Conservation (phyloP, 2,797 vertebrate species). For the Danio jaintianensis region DNA sequence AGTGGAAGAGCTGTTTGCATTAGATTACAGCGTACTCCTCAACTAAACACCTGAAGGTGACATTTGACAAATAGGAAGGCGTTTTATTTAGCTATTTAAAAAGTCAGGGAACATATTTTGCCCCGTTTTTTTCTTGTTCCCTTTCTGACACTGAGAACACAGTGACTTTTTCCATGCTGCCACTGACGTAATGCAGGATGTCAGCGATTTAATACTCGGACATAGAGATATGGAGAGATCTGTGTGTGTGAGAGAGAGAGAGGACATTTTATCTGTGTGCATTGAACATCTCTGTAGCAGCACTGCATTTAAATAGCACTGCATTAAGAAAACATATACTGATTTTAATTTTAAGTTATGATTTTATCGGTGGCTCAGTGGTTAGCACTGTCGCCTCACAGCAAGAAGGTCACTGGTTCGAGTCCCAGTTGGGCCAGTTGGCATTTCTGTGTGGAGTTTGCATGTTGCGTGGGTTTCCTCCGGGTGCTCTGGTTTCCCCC, state of each 20-base stretch:
- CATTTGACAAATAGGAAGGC: not conserved
- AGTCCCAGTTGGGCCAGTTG: no score
- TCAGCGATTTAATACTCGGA: conserved; percentile 36
- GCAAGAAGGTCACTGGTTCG: no score
- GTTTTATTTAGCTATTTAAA: not conserved
- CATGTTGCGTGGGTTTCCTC: no score
- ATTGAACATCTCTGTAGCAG: not conserved
- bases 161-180: conserved; percentile 12
- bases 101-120: not conserved
- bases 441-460: no score
- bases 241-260: not conserved
- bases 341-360: no score
- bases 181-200: conserved; percentile 30
- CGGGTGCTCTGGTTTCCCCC: no score
- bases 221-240: conserved; percentile 18
- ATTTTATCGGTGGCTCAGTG: no score
- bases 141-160: not conserved
- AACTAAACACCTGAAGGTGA: not conserved
- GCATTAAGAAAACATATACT: not conserved
- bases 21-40: not conserved
- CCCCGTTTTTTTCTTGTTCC: not conserved
- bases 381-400: no score
- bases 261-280: not conserved
- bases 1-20: not conserved
- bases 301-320: not conserved